Conservation (phyloP, 37 sponge, comb jelly and placozoan genomes). For the Hexactinellida sp. region DNA sequence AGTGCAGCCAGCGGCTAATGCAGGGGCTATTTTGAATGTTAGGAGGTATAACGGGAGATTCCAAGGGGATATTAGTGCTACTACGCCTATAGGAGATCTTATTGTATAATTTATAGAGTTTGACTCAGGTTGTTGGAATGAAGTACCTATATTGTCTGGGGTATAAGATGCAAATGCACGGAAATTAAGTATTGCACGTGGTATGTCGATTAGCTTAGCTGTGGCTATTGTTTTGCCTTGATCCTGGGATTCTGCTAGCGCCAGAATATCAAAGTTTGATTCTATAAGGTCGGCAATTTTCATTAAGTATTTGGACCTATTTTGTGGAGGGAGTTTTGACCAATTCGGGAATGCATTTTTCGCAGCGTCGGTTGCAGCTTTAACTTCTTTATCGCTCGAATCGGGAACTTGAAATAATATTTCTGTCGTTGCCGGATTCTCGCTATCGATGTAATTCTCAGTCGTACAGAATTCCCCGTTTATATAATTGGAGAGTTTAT, state of each 20-base stretch:
- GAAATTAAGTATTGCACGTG: constrained; percentile 50
- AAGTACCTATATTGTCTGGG: constrained; percentile 38
- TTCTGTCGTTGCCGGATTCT: constrained; percentile 72
- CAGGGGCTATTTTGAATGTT: constrained; percentile 80
- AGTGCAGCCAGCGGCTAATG: constrained; percentile 67
- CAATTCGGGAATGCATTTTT: constrained; percentile 59
- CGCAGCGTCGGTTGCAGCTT: constrained; percentile 56
- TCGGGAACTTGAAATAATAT: constrained; percentile 53
- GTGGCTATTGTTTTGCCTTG: constrained; percentile 82
- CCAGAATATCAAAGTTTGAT: constrained; percentile 50
- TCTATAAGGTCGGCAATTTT: constrained; percentile 66
- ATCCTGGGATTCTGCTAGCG: constrained; percentile 61
- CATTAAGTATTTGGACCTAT: constrained; percentile 36
- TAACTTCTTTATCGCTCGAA: constrained; percentile 54
- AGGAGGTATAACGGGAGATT: constrained; percentile 77
- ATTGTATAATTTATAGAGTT: constrained; percentile 59
- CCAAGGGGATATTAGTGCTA: constrained; percentile 86
- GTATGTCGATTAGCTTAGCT: constrained; percentile 62
- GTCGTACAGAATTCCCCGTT: constrained; percentile 48
- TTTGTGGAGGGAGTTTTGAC: constrained; percentile 43
- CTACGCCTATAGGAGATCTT: constrained; percentile 69
- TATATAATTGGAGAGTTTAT: constrained; percentile 45
- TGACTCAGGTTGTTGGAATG: constrained; percentile 23
- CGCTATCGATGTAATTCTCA: constrained; percentile 60
- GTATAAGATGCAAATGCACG: constrained; percentile 62